Base-by-base conservation (phyloP, 2,888 invertebrate genomes). In the Dynastes grantii region DNA sequence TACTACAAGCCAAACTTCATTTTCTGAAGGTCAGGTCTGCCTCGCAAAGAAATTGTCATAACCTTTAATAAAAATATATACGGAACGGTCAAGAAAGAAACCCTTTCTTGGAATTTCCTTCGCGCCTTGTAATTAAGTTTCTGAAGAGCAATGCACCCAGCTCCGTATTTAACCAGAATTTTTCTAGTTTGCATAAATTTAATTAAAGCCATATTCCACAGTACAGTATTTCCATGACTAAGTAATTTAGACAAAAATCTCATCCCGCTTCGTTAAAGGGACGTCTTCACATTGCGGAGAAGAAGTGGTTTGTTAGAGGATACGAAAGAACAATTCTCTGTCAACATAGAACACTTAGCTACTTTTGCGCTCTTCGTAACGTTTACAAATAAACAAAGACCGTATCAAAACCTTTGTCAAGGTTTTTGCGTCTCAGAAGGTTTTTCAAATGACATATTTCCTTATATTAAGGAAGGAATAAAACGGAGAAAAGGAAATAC, bases 371-470 rank as follows among this genome's bases (percentile, higher is more conserved):
- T 32, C 53, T 53, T 53, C 70, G n/a, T n/a, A 13, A n/a, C 32
- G 53, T 53, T 70, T 71, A 37, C 55, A 73, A 58, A 58, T 55
- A 73, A 73, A 58, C 40, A 73, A 73, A 73, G 40, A 40, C 73
- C 40, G 13, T 45, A 73, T 73, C 73, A 73, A 67, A 49, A 32
- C 27, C 40, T 58, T 58, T 73, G 27, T 61, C 22, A 73, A 22
- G 37, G 58, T 58, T 73, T 70, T 58, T 58, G 37, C 58, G 22
- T 73, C 55, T 32, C 37, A 53, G 16, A 55, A 40, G 51, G 37
- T 70, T 55, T 32, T 61, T 58, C 45, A 16, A 37, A 71, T 16
- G 55, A 73, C 73, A 73, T 58, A 73, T 71, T 71, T 73, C 73
- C 73, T 37, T 58, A 58, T 55, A 73, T 55, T 73, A 73, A 67